These are phyloP conservation scores for Quadroppia sp. DNA, from an alignment of 2,888 invertebrate species.

Conservation along the genomic window DNA sequence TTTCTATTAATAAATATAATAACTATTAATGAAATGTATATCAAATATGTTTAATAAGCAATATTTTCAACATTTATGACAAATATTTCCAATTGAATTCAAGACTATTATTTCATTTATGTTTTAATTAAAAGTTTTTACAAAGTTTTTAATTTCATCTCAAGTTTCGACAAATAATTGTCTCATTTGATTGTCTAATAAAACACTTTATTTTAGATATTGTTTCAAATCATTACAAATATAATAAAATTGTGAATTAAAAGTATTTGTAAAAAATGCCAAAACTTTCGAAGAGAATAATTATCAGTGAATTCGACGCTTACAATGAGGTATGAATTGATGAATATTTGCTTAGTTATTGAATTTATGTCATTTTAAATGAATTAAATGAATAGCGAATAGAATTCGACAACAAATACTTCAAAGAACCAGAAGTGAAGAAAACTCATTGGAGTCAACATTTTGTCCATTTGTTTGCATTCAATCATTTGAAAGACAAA, in stretches of 20 bases:
- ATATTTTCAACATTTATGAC: too few species aligned
- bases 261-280: not conserved
- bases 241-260: not conserved
- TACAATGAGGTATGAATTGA: constrained; percentile 6
- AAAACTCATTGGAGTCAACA: constrained; percentile 25
- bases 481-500: not conserved
- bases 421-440: not conserved
- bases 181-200: not conserved
- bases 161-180: not conserved
- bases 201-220: not conserved
- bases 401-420: constrained; percentile 7
- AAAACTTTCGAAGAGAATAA: not conserved
- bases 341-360: not conserved
- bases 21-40: not conserved
- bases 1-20: not conserved
- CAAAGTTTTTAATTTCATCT: constrained; percentile 11
- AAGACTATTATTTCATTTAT: not conserved
- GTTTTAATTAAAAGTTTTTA: not conserved
- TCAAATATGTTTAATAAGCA: not conserved
- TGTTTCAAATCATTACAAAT: not conserved
- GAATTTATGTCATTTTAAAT: not conserved
- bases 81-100: not conserved
- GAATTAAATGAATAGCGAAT: constrained; percentile 10
- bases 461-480: not conserved
- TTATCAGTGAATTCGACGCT: not conserved